Percentiles rank a stretch among this genome's conserved stretches.
phyloP scores from a whole-genome alignment of 2,113 vertebrate genomes.

The Manacus vitellinus region DNA sequence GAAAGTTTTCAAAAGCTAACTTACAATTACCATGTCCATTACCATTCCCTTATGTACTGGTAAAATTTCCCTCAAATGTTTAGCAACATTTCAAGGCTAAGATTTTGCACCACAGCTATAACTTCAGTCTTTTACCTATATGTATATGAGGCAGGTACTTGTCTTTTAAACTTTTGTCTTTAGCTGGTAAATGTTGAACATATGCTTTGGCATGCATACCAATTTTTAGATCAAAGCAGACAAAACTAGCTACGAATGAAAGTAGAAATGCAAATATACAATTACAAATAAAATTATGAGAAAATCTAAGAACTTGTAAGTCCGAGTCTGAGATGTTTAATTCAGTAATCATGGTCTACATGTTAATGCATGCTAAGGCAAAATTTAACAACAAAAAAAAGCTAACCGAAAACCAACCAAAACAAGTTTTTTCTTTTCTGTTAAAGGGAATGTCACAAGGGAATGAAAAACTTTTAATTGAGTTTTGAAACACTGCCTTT shows the following conservation, averaged over 20 bases:
- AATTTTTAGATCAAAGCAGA: neutral
- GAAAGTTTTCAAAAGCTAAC: neutral
- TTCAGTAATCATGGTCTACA: neutral
- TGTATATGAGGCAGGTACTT: neutral
- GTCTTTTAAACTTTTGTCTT: neutral
- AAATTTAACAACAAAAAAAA: neutral
- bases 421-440: neutral
- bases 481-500: slow-evolving; percentile 24
- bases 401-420: neutral
- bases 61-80: neutral
- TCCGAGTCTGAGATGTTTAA: neutral
- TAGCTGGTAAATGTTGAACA: neutral
- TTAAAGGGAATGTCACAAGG: neutral
- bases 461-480: slow-evolving; percentile 16
- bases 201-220: neutral
- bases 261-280: neutral
- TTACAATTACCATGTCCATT: neutral
- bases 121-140: neutral
- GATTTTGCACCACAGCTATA: neutral
- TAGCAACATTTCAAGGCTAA: neutral
- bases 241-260: neutral
- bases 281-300: neutral
- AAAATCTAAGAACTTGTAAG: neutral
- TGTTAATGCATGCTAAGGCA: neutral
- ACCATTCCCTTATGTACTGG: neutral